Base-by-base conservation (phyloP, 2,113 vertebrate species). In the Rhineura floridana region DNA sequence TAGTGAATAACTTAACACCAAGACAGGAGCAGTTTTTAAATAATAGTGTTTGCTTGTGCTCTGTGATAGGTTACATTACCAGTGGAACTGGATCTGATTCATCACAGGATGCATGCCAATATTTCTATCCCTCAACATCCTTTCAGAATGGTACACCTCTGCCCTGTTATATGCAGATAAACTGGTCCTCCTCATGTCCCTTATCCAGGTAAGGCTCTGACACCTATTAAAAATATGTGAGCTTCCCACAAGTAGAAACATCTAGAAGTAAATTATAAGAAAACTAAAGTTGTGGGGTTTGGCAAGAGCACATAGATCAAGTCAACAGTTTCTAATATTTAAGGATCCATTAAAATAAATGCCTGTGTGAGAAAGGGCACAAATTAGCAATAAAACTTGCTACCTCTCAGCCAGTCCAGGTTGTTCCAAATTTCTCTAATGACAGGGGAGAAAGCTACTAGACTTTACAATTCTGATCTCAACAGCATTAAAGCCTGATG, bases 281-380 rank as follows among this genome's bases (percentile, higher is more conserved):
- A 19, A 84, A 72, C 4, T n/a, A 84, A 72, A 72, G 25, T 72
- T 72, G 72, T 72, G 21, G 30, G 10, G 52, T 84, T 84, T 39
- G 46, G 67, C n/a, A 72, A 39, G 50, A 72, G 63, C 42, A 69
- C 15, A 36, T 50, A 28, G n/a, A 72, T 84, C 33, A 39, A 63
- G 46, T 69, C 81, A 39, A 62, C 25, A 25, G 67, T 84, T 72
- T 84, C 67, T 70, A 84, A 84, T 84, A 52, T 84, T 52, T 70
- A 25, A 33, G n/a, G n/a, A 39, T 72, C 67, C 33, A 39, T 84
- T 84, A 52, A 70, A 70, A 70, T 69, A 48, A 69, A 83, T 28
- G 44, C 6, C 28, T 6, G 23, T 28, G 33, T 39, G 46, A 30
- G 67, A 72, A 52, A 48, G 19, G 19, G 46, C 30, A 83, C 44